These are phyloP conservation scores for Argyra leucocephala DNA, from an alignment of 2,888 invertebrate genomes.

Conservation along the genomic window DNA sequence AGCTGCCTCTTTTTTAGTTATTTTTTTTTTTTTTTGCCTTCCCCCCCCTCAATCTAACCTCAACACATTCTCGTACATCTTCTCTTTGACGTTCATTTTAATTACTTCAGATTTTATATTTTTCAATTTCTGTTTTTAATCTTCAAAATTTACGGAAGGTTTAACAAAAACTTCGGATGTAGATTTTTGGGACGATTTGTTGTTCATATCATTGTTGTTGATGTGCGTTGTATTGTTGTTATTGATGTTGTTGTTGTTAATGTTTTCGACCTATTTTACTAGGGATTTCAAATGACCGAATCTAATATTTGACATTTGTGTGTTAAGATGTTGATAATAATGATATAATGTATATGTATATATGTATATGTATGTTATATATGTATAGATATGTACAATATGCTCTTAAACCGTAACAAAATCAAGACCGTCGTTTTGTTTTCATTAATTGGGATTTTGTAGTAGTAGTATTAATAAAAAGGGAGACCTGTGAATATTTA, in stretches of 20 bases:
- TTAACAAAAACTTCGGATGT: neutral
- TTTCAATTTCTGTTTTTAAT: neutral
- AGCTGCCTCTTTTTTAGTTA: no score
- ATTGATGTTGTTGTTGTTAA: no score
- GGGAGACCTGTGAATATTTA: neutral
- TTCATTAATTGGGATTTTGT: no score
- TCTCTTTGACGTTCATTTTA: neutral
- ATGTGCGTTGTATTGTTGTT: no score
- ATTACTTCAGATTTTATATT: neutral
- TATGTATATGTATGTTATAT: no score
- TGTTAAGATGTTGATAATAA: neutral
- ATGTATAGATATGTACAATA: neutral
- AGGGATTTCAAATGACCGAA: neutral
- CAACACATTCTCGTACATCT: neutral
- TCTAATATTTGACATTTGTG: neutral
- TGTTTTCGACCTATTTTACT: no score
- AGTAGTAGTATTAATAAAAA: neutral
- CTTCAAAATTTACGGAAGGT: slow-evolving; percentile 4
- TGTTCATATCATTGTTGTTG: neutral
- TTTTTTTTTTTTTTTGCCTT: no score
- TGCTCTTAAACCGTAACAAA: neutral
- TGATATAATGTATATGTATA: no score
- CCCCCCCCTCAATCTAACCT: no score
- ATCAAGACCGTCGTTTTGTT: neutral
- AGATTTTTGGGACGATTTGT: no score